Evolutionary conservation across 2,797 vertebrate species (phyloP).

Genomic region (Hemitrygon akajei): DNA sequence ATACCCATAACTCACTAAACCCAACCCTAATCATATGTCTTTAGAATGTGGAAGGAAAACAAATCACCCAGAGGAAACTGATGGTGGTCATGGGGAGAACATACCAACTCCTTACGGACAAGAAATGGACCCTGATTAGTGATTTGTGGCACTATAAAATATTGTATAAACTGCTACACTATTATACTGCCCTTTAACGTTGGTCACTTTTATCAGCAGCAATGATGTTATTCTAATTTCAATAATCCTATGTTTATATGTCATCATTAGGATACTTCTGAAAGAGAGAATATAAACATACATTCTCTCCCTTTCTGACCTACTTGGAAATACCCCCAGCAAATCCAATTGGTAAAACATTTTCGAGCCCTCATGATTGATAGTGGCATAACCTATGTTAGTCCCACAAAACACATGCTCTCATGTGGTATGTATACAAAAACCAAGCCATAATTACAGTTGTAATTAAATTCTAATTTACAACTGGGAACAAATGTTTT

Average conservation of each 20-base stretch:
- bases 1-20: too few species aligned
- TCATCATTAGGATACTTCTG: background rate
- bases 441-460: background rate
- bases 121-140: too few species aligned
- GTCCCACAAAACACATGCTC: background rate
- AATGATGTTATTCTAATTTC: background rate
- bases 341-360: background rate
- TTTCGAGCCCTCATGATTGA: background rate
- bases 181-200: too few species aligned
- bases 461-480: background rate
- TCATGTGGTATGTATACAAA: background rate
- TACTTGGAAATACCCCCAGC: background rate
- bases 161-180: too few species aligned
- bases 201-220: too few species aligned
- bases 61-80: too few species aligned
- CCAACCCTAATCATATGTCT: too few species aligned
- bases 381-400: background rate
- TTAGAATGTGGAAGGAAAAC: too few species aligned
- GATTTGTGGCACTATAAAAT: too few species aligned
- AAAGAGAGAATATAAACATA: background rate
- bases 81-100: too few species aligned
- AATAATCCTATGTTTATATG: background rate
- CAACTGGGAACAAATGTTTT: background rate
- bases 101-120: too few species aligned
- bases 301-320: background rate